phyloP scores from a whole-genome alignment of 92 coral and sea anemone genomes.

The Porites cylindrica region DNA sequence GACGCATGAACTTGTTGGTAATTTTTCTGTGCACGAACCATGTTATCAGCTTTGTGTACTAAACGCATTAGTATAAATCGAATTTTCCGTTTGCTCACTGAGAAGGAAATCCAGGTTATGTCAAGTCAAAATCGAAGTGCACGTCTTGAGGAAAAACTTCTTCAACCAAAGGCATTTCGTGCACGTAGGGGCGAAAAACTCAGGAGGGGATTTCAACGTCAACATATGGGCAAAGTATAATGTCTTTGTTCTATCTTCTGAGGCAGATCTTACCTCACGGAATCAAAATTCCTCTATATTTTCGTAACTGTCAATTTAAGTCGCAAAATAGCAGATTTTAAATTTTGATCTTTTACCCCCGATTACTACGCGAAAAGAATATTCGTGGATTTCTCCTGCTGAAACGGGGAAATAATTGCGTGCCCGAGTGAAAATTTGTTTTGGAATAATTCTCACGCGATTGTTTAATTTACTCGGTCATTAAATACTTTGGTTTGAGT shows the following conservation, averaged over 20 bases:
- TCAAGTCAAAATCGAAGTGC: constrained; percentile 1
- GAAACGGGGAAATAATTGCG: constrained; percentile 11
- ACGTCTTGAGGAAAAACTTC: background rate
- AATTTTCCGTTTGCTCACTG: background rate
- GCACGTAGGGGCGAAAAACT: background rate
- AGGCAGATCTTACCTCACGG: constrained; percentile 36
- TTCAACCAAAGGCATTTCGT: constrained; percentile 7
- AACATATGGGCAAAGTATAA: background rate
- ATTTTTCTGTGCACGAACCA: constrained; percentile 23
- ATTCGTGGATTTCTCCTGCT: background rate
- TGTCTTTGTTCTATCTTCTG: constrained; percentile 18
- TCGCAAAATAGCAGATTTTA: constrained; percentile 1
- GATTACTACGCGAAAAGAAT: background rate
- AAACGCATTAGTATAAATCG: background rate
- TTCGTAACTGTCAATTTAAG: background rate
- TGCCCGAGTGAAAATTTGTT: constrained; percentile 26
- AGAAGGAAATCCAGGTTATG: background rate
- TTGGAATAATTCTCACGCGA: constrained; percentile 35
- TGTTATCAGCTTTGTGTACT: constrained; percentile 12
- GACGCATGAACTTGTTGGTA: constrained; percentile 33
- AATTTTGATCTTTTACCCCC: background rate
- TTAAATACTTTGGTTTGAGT: constrained; percentile 26
- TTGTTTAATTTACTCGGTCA: constrained; percentile 24
- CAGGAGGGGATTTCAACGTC: constrained; percentile 8
- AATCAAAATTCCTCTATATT: constrained; percentile 9